These are phyloP conservation scores for Zhengitettix transpicula DNA, from an alignment of 2,888 invertebrate genomes.

Conservation along the genomic window DNA sequence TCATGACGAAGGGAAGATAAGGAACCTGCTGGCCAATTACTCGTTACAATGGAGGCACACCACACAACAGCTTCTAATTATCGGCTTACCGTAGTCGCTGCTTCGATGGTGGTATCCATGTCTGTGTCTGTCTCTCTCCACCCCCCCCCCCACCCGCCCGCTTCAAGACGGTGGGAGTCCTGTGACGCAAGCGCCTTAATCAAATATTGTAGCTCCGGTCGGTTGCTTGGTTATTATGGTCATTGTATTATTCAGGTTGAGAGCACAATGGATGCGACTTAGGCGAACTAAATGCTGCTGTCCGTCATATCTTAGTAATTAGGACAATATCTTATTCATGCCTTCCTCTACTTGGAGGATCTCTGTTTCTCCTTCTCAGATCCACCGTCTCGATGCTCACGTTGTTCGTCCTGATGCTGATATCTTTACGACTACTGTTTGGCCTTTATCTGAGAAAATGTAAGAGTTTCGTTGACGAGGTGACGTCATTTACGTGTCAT, in stretches of 20 bases:
- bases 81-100: no score
- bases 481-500: no score
- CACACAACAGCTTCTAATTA: background rate
- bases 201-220: background rate
- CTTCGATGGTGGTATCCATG: no score
- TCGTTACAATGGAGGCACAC: background rate
- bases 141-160: background rate
- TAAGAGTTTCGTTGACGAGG: no score
- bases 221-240: background rate
- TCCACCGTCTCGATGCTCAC: no score
- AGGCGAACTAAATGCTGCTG: background rate
- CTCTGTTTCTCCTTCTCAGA: no score
- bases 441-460: no score
- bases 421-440: no score
- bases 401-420: no score
- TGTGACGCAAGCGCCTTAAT: background rate
- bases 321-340: background rate
- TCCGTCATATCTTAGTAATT: background rate
- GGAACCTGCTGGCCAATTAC: background rate
- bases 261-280: background rate
- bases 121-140: background rate
- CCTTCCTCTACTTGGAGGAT: no score
- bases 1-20: no score
- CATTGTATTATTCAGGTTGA: background rate
- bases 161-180: background rate